Conservation (phyloP, 1,140 invertebrate species). For the Globodera ellingtonae region DNA sequence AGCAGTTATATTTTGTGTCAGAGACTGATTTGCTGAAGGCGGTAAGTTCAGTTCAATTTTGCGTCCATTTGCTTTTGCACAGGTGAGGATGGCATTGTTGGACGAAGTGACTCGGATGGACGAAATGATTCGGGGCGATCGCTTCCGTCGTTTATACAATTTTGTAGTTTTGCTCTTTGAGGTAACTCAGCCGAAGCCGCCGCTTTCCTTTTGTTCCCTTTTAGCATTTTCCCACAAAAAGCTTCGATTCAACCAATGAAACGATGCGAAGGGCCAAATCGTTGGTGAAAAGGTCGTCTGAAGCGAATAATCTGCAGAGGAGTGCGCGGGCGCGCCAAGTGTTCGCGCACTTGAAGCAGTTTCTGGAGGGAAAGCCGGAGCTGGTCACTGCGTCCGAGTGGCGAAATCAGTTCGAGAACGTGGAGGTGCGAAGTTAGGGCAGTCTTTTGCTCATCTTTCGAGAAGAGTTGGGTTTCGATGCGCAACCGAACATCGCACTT, state of each 20-base stretch:
- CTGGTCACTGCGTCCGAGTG: conserved; percentile 50
- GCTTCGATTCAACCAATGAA: conserved; percentile 27
- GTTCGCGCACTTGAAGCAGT: conserved; percentile 55
- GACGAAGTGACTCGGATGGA: conserved; percentile 57
- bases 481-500: neutral
- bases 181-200: conserved; percentile 26
- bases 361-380: conserved; percentile 42
- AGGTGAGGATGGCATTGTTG: conserved; percentile 52
- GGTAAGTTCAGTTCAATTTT: neutral
- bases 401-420: conserved; percentile 56
- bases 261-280: conserved; percentile 4
- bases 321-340: conserved; percentile 58
- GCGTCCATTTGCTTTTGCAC: neutral
- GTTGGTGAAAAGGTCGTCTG: neutral
- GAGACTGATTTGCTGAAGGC: conserved; percentile 65
- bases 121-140: conserved; percentile 50
- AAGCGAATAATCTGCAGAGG: conserved; percentile 40
- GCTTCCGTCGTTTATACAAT: conserved; percentile 61
- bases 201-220: conserved; percentile 10
- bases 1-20: conserved; percentile 59
- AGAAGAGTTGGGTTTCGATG: too few relatives aligned
- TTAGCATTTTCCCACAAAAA: conserved; percentile 43
- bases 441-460: too few relatives aligned
- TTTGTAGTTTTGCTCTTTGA: conserved; percentile 59
- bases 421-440: conserved; percentile 47